Base-by-base conservation (phyloP, 2,888 invertebrate genomes). In the Hoplodrina blanda region DNA sequence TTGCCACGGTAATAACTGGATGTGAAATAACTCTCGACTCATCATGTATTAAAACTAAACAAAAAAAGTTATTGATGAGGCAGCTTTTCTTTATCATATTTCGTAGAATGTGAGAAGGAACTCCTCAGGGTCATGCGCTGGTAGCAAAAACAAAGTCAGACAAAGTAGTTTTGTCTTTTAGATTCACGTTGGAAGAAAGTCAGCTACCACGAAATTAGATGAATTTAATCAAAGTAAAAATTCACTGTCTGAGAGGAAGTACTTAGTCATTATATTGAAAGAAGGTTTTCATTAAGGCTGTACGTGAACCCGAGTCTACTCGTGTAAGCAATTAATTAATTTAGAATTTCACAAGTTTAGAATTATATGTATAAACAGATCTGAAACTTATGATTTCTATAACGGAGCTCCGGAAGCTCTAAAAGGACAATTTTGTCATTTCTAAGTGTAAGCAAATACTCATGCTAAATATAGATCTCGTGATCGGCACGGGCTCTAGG, bases 391-490 rank as follows among this genome's bases (percentile, higher is more conserved):
- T 56, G 63, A 64, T 73, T 61, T 33, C 15, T 64, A 15, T 10
- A 37, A 19, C 25, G 11, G 46, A 62, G 59, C 56, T 69, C 61
- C 69, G 70, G 72, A 52, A 71, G 60, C 30, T 69, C 6, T n/a
- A 59, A 59, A 67, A 62, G 49, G 64, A 60, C 52, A 70, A 8
- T 8, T 69, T 78, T 74, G 80, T 82, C 65, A 78, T 80, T 78
- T 72, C 65, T 67, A 76, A 70, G 56, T 66, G 64, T 80, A 81
- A 86, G 84, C 78, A 83, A 86, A 88, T 87, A 86, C 80, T 71
- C 73, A 71, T 78, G 88, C 91, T 92, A 92, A 89, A 91, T 90
- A 93, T 94, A 94, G 87, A 71, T 72, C 81, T 73, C 65, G 81
- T 84, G 88, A 88, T 85, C 85, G 85, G 83, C 80, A 84, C 87